Percentiles rank a stretch among this genome's conserved stretches.
Conservation (phyloP, 2,113 vertebrate species). For the Andinoacara biseriatus region DNA sequence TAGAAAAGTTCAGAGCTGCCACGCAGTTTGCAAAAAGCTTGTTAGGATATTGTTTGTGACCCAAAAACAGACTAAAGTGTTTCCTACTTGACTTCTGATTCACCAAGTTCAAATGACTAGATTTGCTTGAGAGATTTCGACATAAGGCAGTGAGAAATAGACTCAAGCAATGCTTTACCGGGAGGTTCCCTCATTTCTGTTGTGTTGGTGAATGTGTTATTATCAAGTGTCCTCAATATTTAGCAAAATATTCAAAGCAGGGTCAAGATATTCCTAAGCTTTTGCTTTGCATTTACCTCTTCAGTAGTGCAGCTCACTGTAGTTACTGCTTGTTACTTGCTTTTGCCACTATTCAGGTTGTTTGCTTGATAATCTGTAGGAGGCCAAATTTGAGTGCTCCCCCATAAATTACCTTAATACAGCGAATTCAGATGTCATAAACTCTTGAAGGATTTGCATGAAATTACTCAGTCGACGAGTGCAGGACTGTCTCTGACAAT, state of each 20-base stretch:
- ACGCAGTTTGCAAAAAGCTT: background rate
- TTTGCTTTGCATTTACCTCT: slow-evolving; percentile 10
- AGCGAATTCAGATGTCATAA: slow-evolving; percentile 46
- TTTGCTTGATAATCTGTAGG: slow-evolving; percentile 11
- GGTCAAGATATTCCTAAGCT: slow-evolving; percentile 1
- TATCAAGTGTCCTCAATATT: background rate
- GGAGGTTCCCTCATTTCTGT: background rate
- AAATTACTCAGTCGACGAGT: slow-evolving; percentile 58
- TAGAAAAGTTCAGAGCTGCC: background rate
- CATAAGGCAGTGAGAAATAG: background rate
- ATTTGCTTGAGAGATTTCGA: background rate
- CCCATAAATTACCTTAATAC: slow-evolving; percentile 52
- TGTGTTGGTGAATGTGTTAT: background rate
- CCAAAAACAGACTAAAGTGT: background rate
- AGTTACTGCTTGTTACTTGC: slow-evolving; percentile 32
- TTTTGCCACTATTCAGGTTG: slow-evolving; percentile 33
- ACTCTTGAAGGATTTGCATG: slow-evolving; percentile 66
- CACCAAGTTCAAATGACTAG: background rate
- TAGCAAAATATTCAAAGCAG: background rate
- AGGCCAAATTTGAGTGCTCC: slow-evolving; percentile 42
- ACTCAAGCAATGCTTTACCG: background rate
- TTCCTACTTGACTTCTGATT: background rate
- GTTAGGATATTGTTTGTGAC: background rate
- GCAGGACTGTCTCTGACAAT: slow-evolving; percentile 58
- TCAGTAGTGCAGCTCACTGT: background rate